Evolutionary conservation across 2,797 vertebrate species (phyloP).

Genomic region (Chaenodraco wilsoni): DNA sequence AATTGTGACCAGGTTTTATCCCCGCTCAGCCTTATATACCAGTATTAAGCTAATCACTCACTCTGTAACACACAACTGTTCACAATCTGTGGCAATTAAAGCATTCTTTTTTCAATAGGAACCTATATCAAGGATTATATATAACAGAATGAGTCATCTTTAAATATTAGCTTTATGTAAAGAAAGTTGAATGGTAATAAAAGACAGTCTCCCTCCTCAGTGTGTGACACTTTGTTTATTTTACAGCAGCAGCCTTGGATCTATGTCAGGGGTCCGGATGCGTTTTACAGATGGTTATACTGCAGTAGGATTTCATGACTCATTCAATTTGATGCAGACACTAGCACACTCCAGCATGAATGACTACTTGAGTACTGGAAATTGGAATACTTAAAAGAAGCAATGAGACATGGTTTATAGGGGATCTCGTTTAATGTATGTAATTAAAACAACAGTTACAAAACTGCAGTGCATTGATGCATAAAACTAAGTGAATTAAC

Average conservation of each 20-base stretch:
- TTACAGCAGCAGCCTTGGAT: constrained; percentile 35
- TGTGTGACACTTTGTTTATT: constrained; percentile 51
- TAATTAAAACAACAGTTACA: neutral
- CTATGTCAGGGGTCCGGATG: constrained; percentile 8
- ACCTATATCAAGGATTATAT: constrained; percentile 44
- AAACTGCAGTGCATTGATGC: neutral
- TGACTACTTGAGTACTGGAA: constrained; percentile 12
- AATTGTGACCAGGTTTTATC: constrained; percentile 20
- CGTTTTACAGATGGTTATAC: constrained; percentile 18
- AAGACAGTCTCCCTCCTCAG: constrained; percentile 39
- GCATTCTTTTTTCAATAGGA: constrained; percentile 27
- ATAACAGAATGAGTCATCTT: constrained; percentile 47
- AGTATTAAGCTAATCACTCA: constrained; percentile 57
- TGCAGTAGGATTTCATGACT: constrained; percentile 49
- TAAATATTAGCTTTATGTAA: constrained; percentile 32
- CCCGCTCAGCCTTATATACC: constrained; percentile 31
- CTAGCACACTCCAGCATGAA: constrained; percentile 9
- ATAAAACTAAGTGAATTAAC: neutral
- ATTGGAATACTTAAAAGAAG: neutral
- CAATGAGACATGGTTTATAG: neutral
- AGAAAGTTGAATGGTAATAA: constrained; percentile 62
- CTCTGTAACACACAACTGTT: constrained; percentile 35
- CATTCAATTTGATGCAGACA: constrained; percentile 37
- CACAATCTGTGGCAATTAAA: constrained; percentile 44
- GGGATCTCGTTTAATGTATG: neutral